phyloP scores from a whole-genome alignment of 1,140 invertebrate species.

The Oppia nitens region DNA sequence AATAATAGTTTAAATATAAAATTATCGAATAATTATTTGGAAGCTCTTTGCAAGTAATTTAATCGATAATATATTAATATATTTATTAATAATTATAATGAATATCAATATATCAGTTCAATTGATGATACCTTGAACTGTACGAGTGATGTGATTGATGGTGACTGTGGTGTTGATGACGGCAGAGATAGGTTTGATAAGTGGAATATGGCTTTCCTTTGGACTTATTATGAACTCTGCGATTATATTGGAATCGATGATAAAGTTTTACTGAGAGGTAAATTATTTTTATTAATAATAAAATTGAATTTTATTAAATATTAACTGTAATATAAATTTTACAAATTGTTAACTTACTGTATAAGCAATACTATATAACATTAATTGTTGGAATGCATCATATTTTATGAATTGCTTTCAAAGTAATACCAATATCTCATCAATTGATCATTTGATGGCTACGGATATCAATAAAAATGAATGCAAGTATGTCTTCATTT shows the following conservation, averaged over 20 bases:
- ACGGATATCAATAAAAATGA: neutral
- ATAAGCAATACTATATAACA: neutral
- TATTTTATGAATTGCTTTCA: neutral
- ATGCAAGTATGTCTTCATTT: neutral
- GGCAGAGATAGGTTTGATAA: neutral
- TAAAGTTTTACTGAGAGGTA: neutral
- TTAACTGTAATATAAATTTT: no score
- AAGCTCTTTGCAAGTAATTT: neutral
- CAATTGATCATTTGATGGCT: neutral
- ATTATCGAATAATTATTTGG: neutral
- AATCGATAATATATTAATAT: neutral
- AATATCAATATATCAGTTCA: no score
- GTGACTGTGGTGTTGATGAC: neutral
- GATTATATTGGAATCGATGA: neutral
- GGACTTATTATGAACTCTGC: neutral
- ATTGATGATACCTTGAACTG: neutral
- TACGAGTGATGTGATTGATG: neutral
- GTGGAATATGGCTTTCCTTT: neutral
- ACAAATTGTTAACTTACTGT: no score
- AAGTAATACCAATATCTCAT: neutral
- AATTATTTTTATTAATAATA: no score
- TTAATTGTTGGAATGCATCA: neutral
- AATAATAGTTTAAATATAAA: neutral
- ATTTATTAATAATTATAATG: no score
- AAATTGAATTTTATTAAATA: no score